Evolutionary conservation across 2,888 invertebrate genomes (phyloP), one percentile per base, ranked within the genome.

Genomic region (Apocheima hispidaria): DNA sequence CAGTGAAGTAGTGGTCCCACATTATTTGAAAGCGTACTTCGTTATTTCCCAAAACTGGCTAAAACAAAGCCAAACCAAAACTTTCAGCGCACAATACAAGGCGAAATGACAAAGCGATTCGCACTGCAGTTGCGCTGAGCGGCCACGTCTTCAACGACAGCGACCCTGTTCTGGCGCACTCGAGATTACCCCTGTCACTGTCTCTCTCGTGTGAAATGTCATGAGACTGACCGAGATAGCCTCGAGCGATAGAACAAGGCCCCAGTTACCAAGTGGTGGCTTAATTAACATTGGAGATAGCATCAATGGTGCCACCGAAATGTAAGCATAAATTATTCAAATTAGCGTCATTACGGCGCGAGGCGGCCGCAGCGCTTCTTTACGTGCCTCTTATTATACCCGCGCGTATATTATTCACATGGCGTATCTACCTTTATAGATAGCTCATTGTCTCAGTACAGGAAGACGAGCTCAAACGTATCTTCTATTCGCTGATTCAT

Each of bases 281-380:
- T 51, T 61, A 56, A 61, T 61, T 61, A 61, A 51, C 56, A 54
- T 60, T 20, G 56, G 16, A 61, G 61, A 61, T 61, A 61, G 46
- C 51, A 61, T 61, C 61, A 26, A 40, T 59, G 59, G 60, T 33
- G 23, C 49, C 59, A 49, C 53, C 55, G 14, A 61, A 61, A 61
- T 44, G 56, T 51, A 46, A 28, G 61, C 61, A 61, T 61, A 61
- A 51, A 61, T 61, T 61, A 61, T 61, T 55, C 61, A 56, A 61
- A 61, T 61, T 23, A 55, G 61, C 51, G 40, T 33, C 50, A 56
- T 61, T 52, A 52, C 48, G 49, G 30, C n/a, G 23, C n/a, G n/a
- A n/a, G 2, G 38, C 38, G 38, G 38, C 20, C 38, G 38, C 43
- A 21, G n/a, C 12, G 40, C 21, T 35, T 18, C 48, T 48, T 48